Evolutionary conservation across 2,797 vertebrate species (phyloP), one percentile per base, ranked within the genome.

Genomic region (Pelochelys cantorii): DNA sequence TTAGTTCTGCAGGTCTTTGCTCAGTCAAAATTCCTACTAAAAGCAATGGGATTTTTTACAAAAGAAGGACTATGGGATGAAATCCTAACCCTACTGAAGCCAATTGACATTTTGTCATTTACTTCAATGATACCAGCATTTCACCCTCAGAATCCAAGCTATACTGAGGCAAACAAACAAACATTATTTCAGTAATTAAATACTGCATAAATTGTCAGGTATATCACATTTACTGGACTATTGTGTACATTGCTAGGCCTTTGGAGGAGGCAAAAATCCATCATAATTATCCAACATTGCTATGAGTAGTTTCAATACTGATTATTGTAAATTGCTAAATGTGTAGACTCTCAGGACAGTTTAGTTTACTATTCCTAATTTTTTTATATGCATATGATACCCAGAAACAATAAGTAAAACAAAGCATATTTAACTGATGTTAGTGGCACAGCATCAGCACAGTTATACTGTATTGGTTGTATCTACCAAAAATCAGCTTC

Each of bases 261-360:
- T 27, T 56, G 48, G 29, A 59, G 4, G 79, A 77, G 4, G n/a
- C 7, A 78, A 23, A 42, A 83, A 52, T 10, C 4, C 18, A 5
- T 25, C 75, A 57, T 68, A 89, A 62, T n/a, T 78, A 3, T 85
- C 88, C 48, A 1, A 37, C 7, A 34, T 4, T 68, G 10, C 62
- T 7, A 9, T 20, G 12, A 82, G 13, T 34, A 79, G 15, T 87
- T 84, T 79, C n/a, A 34, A 11, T 91, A 85, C 53, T 60, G 29
- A 79, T 37, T 37, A 1, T 31, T 60, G 59, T 12, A 60, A 53
- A 68, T 68, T 1, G 13, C 59, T 27, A 59, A 59, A 2, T 1
- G 3, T 0, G 0, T 1, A 1, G n/a, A 9, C 52, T 89, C 88
- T 29, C 52, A 56, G 31, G 83, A 79, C 31, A 1, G 0, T 75